A percentile compares a stretch with the other conserved stretches of the same genome.
phyloP scores from a whole-genome alignment of 2,797 vertebrate species.

The Pseudotriccus pelzelni region DNA sequence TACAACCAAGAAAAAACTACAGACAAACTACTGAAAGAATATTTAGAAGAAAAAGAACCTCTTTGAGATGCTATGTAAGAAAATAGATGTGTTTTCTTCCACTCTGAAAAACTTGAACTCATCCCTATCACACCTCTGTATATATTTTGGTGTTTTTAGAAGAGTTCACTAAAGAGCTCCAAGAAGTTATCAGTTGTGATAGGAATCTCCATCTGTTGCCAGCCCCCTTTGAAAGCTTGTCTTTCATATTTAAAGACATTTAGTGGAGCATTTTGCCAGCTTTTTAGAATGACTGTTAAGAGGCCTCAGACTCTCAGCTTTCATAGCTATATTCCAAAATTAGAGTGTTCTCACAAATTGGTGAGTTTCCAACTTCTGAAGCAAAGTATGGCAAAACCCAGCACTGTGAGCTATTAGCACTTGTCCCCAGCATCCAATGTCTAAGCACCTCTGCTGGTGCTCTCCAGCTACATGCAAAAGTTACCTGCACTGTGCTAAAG shows the following conservation, averaged over 20 bases:
- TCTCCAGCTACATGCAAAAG: background rate
- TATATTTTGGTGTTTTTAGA: background rate
- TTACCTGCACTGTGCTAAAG: background rate
- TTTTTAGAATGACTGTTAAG: slow-evolving; percentile 9
- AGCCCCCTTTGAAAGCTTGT: background rate
- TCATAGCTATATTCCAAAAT: slow-evolving; percentile 29
- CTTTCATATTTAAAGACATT: background rate
- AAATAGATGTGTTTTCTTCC: background rate
- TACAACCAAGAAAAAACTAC: background rate
- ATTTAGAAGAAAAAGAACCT: background rate
- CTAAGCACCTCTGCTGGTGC: background rate
- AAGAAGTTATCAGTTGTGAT: background rate
- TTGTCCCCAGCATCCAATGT: background rate
- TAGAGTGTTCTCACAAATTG: background rate
- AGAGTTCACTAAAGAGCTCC: background rate
- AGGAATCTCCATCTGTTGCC: background rate
- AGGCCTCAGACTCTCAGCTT: slow-evolving; percentile 37
- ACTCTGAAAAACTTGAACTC: background rate
- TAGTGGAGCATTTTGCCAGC: slow-evolving; percentile 11
- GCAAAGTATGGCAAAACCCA: background rate
- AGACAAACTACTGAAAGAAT: background rate
- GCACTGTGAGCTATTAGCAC: background rate
- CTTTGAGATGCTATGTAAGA: background rate
- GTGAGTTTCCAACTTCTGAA: slow-evolving; percentile 14
- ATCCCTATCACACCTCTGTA: background rate